Base-by-base conservation (phyloP, 37 sponge, comb jelly and placozoan genomes). In the Chondrosia reniformis region DNA sequence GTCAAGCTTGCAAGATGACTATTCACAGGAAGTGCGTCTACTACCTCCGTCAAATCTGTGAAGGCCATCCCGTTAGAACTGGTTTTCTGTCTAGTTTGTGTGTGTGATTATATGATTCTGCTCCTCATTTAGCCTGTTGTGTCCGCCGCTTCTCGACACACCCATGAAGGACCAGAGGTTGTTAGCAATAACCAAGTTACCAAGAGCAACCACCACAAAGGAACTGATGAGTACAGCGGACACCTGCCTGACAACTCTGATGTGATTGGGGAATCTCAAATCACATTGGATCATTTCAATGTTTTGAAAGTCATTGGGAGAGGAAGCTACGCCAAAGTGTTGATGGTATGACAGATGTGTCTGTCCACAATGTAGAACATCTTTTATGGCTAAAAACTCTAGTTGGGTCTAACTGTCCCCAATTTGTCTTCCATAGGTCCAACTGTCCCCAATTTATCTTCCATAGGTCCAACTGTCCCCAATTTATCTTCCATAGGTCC, bases 251-350 rank as follows among this genome's bases (percentile, higher is more conserved):
- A 81, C 78, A 72, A 62, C 12, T 75, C 86, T 1, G 84, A 83
- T 52, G 80, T 81, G 15, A 76, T 86, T 40, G 45, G 46, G 17
- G 91, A 88, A 74, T 86, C 89, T 7, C 91, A 80, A 32, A 94
- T 97, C 59, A 84, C 90, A 0, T 79, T 97, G 15, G 91, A 88
- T 42, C 90, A 97, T 83, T 97, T 97, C 79, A 83, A 87, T 33
- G 75, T 97, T 19, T 46, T 97, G 41, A 89, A 91, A 42, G 98
- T 97, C 39, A 97, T 97, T 55, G 98, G 98, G 4, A 55, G 98
- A n/a, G 98, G 98, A 33, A 89, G 90, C 73, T 97, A 97, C 64
- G 98, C 98, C 62, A 97, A 97, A 67, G 98, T 97, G 27, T 55
- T 95, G 43, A 85, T 95, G 93, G 54, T 74, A 37, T 44, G 55